phyloP scores from a whole-genome alignment of 2,797 vertebrate genomes.

The Sphenopsis melanotis region DNA sequence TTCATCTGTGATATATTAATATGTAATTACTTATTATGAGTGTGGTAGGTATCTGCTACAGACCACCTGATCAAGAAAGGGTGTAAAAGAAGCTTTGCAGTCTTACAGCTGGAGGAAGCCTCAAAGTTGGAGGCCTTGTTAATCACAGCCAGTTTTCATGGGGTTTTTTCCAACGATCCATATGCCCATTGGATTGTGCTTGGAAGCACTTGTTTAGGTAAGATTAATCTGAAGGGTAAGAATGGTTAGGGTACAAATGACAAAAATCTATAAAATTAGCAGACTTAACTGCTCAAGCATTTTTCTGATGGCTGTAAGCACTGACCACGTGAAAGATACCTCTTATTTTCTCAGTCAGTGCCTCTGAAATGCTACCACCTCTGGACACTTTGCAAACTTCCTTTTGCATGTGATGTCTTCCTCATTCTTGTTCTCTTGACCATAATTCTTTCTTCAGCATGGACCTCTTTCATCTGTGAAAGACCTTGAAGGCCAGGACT shows the following conservation, averaged over 20 bases:
- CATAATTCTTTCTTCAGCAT: not conserved
- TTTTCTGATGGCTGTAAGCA: not conserved
- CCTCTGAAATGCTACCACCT: not conserved
- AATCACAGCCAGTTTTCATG: not conserved
- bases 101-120: not conserved
- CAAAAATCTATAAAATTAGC: not conserved
- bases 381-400: not conserved
- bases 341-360: not conserved
- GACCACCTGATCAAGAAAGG: not conserved
- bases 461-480: not conserved
- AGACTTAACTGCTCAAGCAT: not conserved
- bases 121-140: not conserved
- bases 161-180: not conserved
- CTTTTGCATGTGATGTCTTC: not conserved
- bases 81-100: not conserved
- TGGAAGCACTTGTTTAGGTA: not conserved
- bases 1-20: not conserved
- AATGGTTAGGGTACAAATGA: not conserved
- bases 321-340: not conserved
- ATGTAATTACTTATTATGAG: not conserved
- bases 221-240: not conserved
- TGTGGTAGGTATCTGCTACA: not conserved
- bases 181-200: not conserved
- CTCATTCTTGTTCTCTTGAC: not conserved
- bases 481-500: not conserved